A percentile compares a stretch with the other conserved stretches of the same genome.
Conservation (phyloP, 2,797 vertebrate genomes). For the Geotrypetes seraphini region DNA sequence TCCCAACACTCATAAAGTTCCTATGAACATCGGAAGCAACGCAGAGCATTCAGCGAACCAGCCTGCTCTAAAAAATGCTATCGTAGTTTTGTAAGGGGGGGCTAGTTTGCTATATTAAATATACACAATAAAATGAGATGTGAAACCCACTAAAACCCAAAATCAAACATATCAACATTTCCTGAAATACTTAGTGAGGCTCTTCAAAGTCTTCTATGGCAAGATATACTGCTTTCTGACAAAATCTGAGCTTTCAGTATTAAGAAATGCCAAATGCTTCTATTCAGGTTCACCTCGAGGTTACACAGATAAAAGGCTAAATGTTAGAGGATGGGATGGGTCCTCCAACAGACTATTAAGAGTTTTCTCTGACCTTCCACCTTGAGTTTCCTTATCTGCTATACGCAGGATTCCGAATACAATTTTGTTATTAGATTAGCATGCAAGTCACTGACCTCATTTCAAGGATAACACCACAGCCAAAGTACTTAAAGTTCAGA, state of each 20-base stretch:
- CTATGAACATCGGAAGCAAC: too few relatives aligned
- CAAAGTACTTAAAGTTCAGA: too few relatives aligned
- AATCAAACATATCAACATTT: conserved; percentile 2
- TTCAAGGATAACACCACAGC: too few relatives aligned
- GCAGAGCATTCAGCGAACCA: too few relatives aligned
- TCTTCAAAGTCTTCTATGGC: conserved; percentile 1
- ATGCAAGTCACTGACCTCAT: too few relatives aligned
- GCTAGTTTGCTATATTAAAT: conserved; percentile 3
- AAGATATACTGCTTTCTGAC: conserved; percentile 9
- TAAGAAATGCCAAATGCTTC: conserved; percentile 6
- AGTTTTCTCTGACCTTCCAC: conserved; percentile 10
- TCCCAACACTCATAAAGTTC: too few relatives aligned
- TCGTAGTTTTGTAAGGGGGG: too few relatives aligned
- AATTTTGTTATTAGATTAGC: conserved; percentile 43
- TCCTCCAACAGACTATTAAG: conserved; percentile 5
- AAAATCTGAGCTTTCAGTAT: conserved; percentile 7
- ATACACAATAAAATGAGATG: neutral
- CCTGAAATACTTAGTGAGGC: conserved; percentile 1
- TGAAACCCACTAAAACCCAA: neutral
- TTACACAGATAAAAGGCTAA: neutral
- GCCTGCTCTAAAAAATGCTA: too few relatives aligned
- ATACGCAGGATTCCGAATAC: conserved; percentile 34
- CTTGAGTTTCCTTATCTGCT: conserved; percentile 30
- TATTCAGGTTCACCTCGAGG: conserved; percentile 15
- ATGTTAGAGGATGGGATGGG: conserved; percentile 7